Evolutionary conservation across 2,888 invertebrate genomes (phyloP).

Genomic region (Andrena hattorfiana): DNA sequence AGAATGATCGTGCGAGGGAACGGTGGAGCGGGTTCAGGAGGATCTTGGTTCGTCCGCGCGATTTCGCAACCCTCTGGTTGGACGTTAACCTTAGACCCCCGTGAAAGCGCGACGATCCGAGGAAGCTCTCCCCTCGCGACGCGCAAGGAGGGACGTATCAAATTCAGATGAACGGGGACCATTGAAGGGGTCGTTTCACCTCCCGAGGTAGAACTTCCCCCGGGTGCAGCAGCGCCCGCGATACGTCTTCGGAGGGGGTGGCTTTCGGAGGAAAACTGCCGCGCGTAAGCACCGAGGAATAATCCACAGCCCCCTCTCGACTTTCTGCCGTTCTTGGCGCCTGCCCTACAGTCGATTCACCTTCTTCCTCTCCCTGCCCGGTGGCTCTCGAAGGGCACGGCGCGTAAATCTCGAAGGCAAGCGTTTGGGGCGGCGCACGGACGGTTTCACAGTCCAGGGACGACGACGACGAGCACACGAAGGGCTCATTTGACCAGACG

Average conservation of each 20-base stretch:
- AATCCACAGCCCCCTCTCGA: constrained; percentile 58
- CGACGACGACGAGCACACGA: constrained; percentile 49
- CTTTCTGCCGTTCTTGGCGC: constrained; percentile 47
- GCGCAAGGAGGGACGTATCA: background rate
- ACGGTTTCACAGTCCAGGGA: constrained; percentile 58
- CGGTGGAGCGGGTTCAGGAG: too few relatives aligned
- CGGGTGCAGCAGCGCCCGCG: background rate
- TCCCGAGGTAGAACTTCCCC: constrained; percentile 22
- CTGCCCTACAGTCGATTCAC: constrained; percentile 29
- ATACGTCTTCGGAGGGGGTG: constrained; percentile 26
- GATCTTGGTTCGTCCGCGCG: too few relatives aligned
- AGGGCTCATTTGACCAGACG: constrained; percentile 73
- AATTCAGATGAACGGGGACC: constrained; percentile 4
- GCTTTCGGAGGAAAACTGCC: constrained; percentile 20
- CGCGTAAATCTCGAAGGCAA: constrained; percentile 74
- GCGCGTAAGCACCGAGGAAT: constrained; percentile 57
- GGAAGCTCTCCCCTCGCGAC: background rate
- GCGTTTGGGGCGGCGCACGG: constrained; percentile 47
- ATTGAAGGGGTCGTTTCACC: constrained; percentile 8
- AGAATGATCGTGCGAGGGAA: too few relatives aligned
- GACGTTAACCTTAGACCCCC: too few relatives aligned
- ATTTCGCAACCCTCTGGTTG: too few relatives aligned
- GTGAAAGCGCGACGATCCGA: too few relatives aligned
- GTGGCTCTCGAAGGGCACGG: constrained; percentile 9
- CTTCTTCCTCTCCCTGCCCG: background rate